Percentiles rank a stretch among this genome's conserved stretches.
Evolutionary conservation across 2,797 vertebrate genomes (phyloP).

Genomic region (Anguilla pacifica): DNA sequence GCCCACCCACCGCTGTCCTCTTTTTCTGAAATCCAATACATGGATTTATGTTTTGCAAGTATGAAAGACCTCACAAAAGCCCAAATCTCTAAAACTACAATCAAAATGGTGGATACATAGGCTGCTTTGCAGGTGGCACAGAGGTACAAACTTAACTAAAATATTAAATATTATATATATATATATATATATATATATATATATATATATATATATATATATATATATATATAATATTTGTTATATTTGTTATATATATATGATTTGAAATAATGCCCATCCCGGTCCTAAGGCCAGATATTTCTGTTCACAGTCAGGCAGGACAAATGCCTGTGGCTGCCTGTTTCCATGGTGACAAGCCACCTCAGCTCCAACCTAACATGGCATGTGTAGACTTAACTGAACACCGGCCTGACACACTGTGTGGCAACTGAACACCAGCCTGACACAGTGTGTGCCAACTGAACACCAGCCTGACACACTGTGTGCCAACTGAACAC

Average conservation of each 20-base stretch:
- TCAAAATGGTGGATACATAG: too few relatives aligned
- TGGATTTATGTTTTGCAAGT: too few relatives aligned
- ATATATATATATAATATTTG: too few relatives aligned
- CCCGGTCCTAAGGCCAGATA: background rate
- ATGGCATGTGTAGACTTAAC: constrained; percentile 48
- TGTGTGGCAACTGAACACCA: background rate
- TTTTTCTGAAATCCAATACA: too few relatives aligned
- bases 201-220: background rate
- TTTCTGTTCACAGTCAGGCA: background rate
- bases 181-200: background rate
- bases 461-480: background rate
- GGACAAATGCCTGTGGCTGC: background rate
- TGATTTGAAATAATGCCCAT: background rate
- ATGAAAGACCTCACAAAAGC: too few relatives aligned
- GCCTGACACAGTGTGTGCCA: background rate
- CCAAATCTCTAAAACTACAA: too few relatives aligned
- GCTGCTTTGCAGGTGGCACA: too few relatives aligned
- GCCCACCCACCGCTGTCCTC: too few relatives aligned
- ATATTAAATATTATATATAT: too few relatives aligned
- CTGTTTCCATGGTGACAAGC: constrained; percentile 70
- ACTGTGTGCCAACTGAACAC: background rate
- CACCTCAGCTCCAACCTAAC: constrained; percentile 63
- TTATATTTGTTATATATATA: background rate
- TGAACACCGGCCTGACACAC: background rate
- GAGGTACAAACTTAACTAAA: too few relatives aligned